phyloP scores from a whole-genome alignment of 2,797 vertebrate species.

The Cichlasoma orientale region DNA sequence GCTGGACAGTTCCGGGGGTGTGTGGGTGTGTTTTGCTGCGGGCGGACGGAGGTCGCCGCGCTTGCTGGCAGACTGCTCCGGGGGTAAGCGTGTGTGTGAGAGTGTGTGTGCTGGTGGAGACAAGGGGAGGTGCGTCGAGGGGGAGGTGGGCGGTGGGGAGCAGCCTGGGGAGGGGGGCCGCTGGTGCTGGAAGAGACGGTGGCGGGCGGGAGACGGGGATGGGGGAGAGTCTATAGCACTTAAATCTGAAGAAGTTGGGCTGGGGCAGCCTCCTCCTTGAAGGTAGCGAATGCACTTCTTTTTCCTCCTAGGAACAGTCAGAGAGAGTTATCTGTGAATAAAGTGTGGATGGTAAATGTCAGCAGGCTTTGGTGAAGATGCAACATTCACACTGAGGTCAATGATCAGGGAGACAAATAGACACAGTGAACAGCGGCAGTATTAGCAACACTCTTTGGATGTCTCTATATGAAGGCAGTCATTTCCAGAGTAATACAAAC shows the following conservation, averaged over 20 bases:
- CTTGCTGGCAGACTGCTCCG: slow-evolving; percentile 40
- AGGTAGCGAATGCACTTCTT: slow-evolving; percentile 99
- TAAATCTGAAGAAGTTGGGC: slow-evolving; percentile 98
- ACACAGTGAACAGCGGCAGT: slow-evolving; percentile 2
- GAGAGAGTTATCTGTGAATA: slow-evolving; percentile 95
- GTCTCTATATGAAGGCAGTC: neutral
- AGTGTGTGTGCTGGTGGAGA: slow-evolving; percentile 35
- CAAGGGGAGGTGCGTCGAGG: slow-evolving; percentile 24
- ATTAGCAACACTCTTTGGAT: slow-evolving; percentile 14
- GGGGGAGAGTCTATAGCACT: slow-evolving; percentile 95
- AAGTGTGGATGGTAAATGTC: slow-evolving; percentile 87
- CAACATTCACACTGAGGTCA: slow-evolving; percentile 58
- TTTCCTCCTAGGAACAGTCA: slow-evolving; percentile 99
- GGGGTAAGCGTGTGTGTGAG: slow-evolving; percentile 47
- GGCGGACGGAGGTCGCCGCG: slow-evolving; percentile 26
- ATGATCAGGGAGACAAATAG: slow-evolving; percentile 41
- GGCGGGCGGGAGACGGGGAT: slow-evolving; percentile 78
- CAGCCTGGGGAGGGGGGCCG: slow-evolving; percentile 49
- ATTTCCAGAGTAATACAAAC: too few species aligned
- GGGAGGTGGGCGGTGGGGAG: slow-evolving; percentile 56
- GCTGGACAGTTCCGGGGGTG: slow-evolving; percentile 60
- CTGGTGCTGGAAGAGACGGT: slow-evolving; percentile 51
- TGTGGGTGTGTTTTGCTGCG: slow-evolving; percentile 31
- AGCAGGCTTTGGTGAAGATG: slow-evolving; percentile 72
- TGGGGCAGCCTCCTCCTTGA: slow-evolving; percentile 96